Percentiles rank a stretch among this genome's conserved stretches.
These are phyloP conservation scores for Formica selysi DNA, from an alignment of 1,140 invertebrate genomes.

Conservation along the genomic window DNA sequence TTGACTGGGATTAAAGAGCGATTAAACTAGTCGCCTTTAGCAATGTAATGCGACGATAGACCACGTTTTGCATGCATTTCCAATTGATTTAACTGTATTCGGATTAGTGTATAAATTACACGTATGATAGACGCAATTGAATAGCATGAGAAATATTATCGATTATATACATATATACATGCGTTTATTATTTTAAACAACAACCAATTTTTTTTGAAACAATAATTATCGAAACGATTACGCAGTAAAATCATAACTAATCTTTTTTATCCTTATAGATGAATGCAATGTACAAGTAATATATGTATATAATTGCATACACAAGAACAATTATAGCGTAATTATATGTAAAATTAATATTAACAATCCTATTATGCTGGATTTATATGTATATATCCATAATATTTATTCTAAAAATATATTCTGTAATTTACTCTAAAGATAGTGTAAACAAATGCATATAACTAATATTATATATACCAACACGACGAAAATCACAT, in stretches of 20 bases:
- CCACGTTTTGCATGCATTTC: neutral
- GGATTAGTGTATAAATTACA: neutral
- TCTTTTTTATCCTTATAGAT: constrained; percentile 23
- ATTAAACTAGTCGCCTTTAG: constrained; percentile 19
- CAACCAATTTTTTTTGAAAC: neutral
- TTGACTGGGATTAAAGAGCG: neutral
- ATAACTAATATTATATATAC: neutral
- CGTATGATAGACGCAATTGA: neutral
- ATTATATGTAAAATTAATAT: constrained; percentile 15
- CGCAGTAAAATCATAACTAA: neutral
- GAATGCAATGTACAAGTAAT: neutral
- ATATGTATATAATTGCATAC: neutral
- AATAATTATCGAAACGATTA: constrained; percentile 3
- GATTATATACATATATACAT: neutral
- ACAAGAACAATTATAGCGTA: neutral
- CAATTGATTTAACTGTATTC: neutral
- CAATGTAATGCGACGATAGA: neutral
- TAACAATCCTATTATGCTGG: constrained; percentile 25
- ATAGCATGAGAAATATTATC: neutral
- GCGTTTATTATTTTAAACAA: neutral
- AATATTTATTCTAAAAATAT: neutral
- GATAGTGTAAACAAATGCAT: neutral
- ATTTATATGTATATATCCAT: neutral
- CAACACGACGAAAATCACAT: neutral
- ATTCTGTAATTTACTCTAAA: neutral